phyloP scores from a whole-genome alignment of 2,113 vertebrate genomes.

The Kryptolebias marmoratus region DNA sequence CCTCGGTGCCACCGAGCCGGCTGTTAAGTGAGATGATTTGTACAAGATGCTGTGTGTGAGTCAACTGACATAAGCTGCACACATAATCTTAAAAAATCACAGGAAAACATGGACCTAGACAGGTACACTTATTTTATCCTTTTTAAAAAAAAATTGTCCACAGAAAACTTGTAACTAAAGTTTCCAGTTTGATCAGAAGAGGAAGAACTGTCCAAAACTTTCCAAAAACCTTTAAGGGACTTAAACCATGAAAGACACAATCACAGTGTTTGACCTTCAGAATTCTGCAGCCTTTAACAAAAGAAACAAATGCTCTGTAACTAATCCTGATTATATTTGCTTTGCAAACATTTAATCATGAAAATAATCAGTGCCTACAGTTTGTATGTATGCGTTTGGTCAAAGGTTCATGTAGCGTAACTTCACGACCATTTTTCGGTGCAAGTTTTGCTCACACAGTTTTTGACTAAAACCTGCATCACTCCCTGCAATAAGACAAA shows the following conservation, averaged over 20 bases:
- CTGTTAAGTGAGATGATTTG: slow-evolving; percentile 61
- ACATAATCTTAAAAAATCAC: slow-evolving; percentile 22
- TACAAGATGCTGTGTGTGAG: slow-evolving; percentile 55
- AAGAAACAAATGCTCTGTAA: not conserved
- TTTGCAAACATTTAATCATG: no score
- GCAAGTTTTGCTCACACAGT: no score
- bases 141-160: not conserved
- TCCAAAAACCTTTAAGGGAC: no score
- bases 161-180: slow-evolving; percentile 1
- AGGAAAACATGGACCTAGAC: slow-evolving; percentile 8
- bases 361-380: no score
- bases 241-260: no score
- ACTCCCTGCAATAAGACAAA: no score
- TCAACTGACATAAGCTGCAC: slow-evolving; percentile 26
- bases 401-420: no score
- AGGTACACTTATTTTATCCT: not conserved
- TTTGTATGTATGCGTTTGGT: no score
- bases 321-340: not conserved
- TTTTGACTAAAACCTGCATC: no score
- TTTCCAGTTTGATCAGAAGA: not conserved
- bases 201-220: not conserved
- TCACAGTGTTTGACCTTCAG: not conserved
- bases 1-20: slow-evolving; percentile 57
- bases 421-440: no score
- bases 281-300: not conserved